Base-by-base conservation (phyloP, 1,140 invertebrate genomes). In the Gonioctena quinquepunctata region DNA sequence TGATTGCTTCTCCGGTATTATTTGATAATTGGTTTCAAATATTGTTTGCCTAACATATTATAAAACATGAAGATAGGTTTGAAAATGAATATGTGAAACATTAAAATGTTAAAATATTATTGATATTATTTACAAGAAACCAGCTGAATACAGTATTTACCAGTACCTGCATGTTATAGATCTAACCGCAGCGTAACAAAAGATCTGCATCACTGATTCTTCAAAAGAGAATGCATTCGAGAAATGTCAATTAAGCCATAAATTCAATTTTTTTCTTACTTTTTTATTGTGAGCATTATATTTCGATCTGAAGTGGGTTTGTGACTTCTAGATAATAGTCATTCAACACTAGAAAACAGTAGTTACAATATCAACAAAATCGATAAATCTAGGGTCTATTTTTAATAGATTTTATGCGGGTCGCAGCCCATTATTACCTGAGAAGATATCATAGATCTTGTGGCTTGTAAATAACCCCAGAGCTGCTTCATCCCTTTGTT, bases 401-500 rank as follows among this genome's bases (percentile, higher is more conserved):
- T 54, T 54, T 54, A 42, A 42, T 42, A 42, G 33, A 42, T 42
- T 13, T 42, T 4, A 42, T n/a, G 33, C 11, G 33, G 33, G 11
- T 11, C 16, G 11, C 16, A 42, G 13, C 33, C 11, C 33, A n/a
- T 8, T 42, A 42, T 42, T 61, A 61, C 59, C 59, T 61, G 59
- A 61, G 28, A 18, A 61, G 27, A 61, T 18, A 26, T 26, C 59
- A 61, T 16, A 28, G 27, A 61, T 61, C 23, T 61, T 66, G 63
- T 18, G 63, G 63, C 49, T 66, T 66, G 63, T 66, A 66, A 52
- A 42, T 65, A 19, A 7, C 33, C 27, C 42, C 21, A n/a, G 61
- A 63, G 18, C 49, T 8, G 64, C 52, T 69, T 66, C 13, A 62
- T 63, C 64, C 69, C 25, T 69, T 75, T 75, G 70, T 75, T 68